phyloP scores from a whole-genome alignment of 2,113 vertebrate species.

The Beaufortia kweichowensis region DNA sequence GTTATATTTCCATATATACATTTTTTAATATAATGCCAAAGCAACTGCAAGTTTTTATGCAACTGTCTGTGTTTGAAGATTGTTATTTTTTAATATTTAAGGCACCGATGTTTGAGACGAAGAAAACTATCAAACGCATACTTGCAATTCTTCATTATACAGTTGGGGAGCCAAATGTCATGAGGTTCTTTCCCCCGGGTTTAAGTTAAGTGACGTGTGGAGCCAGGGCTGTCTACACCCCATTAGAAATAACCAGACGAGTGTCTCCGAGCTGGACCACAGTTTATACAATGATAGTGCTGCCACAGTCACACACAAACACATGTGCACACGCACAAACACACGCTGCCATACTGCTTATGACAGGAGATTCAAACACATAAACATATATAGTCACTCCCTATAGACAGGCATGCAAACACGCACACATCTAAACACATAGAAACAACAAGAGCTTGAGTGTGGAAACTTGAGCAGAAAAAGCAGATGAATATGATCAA shows the following conservation, averaged over 20 bases:
- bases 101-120: not conserved
- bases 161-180: constrained; percentile 31
- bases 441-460: constrained; percentile 42
- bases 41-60: not conserved
- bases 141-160: constrained; percentile 5
- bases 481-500: constrained; percentile 19
- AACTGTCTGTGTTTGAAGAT: not conserved
- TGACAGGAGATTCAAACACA: constrained; percentile 19
- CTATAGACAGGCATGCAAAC: constrained; percentile 45
- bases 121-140: constrained; percentile 10
- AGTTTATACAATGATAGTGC: constrained; percentile 48
- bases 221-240: constrained; percentile 42
- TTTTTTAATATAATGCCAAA: not conserved
- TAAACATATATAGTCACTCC: constrained; percentile 46
- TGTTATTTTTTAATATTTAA: constrained; percentile 24
- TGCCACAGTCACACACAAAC: constrained; percentile 47
- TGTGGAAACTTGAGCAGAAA: constrained; percentile 23
- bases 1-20: not conserved
- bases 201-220: constrained; percentile 44
- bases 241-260: constrained; percentile 49
- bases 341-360: constrained; percentile 27
- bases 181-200: constrained; percentile 17
- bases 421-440: constrained; percentile 38
- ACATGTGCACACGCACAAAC: constrained; percentile 25
- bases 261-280: constrained; percentile 41